These are phyloP conservation scores for Sceloporus undulatus DNA, from an alignment of 2,113 vertebrate species.

Conservation along the genomic window DNA sequence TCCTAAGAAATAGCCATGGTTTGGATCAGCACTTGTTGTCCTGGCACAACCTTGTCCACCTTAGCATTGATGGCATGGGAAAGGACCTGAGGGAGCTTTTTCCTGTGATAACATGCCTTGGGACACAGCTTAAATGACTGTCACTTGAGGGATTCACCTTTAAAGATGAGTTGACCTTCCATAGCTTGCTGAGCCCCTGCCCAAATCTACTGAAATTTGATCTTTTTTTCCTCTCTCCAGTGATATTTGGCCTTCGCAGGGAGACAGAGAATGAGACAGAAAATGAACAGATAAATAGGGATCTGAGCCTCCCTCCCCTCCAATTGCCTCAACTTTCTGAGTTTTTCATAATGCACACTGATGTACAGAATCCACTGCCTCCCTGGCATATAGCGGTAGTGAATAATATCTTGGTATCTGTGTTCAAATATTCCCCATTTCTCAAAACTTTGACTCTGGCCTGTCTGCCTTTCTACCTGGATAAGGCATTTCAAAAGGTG, in stretches of 20 bases:
- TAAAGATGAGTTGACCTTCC: not conserved
- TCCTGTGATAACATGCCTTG: not conserved
- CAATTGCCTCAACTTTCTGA: conserved; percentile 35
- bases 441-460: conserved; percentile 55
- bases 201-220: conserved; percentile 36
- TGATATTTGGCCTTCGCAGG: not conserved
- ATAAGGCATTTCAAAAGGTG: conserved; percentile 53
- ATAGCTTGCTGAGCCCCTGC: conserved; percentile 40
- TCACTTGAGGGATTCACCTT: conserved; percentile 62
- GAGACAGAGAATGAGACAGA: accelerated
- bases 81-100: conserved; percentile 48
- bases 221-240: not conserved
- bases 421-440: conserved; percentile 1
- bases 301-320: not conserved
- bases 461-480: conserved; percentile 43
- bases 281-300: not conserved
- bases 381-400: not conserved
- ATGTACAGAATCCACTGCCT: accelerated
- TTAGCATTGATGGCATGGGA: not conserved
- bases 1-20: not conserved
- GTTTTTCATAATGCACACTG: conserved; percentile 45
- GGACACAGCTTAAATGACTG: conserved; percentile 41
- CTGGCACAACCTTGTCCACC: conserved; percentile 46
- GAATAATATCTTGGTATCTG: conserved; percentile 42
- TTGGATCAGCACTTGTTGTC: not conserved